Evolutionary conservation across 2,797 vertebrate genomes (phyloP).

Genomic region (Amblyopsis hoosieri): DNA sequence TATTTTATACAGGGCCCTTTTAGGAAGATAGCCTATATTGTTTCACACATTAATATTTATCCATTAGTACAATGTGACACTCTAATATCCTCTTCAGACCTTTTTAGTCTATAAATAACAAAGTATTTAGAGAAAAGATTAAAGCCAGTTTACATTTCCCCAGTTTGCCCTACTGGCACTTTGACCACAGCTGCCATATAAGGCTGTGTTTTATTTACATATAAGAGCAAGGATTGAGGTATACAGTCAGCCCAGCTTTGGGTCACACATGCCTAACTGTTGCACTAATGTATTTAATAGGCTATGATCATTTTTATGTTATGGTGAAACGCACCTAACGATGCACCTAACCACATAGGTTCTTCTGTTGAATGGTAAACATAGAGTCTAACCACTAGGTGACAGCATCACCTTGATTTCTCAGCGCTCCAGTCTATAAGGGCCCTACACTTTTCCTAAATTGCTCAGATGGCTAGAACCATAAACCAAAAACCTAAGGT

Average conservation of each 20-base stretch:
- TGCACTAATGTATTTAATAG: neutral
- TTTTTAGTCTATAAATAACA: slow-evolving; percentile 49
- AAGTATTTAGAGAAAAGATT: slow-evolving; percentile 35
- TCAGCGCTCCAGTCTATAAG: slow-evolving; percentile 2
- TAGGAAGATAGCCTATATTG: too few species aligned
- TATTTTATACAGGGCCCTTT: slow-evolving; percentile 3
- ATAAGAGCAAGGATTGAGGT: too few species aligned
- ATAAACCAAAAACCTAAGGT: neutral
- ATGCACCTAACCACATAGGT: too few species aligned
- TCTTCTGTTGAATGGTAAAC: slow-evolving; percentile 21
- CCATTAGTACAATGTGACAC: neutral
- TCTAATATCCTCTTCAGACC: slow-evolving; percentile 14
- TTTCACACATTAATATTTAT: neutral
- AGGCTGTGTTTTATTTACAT: too few species aligned
- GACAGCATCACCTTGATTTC: slow-evolving; percentile 65
- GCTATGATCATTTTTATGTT: too few species aligned
- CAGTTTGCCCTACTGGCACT: neutral
- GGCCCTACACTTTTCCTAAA: too few species aligned
- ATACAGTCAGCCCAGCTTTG: too few species aligned
- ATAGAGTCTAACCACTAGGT: slow-evolving; percentile 69
- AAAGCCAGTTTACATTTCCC: slow-evolving; percentile 6
- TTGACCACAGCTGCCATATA: too few species aligned
- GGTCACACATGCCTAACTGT: too few species aligned
- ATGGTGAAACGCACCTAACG: too few species aligned
- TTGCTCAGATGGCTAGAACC: neutral